Conservation (phyloP, 2,888 invertebrate species). For the Notodonta ziczac region DNA sequence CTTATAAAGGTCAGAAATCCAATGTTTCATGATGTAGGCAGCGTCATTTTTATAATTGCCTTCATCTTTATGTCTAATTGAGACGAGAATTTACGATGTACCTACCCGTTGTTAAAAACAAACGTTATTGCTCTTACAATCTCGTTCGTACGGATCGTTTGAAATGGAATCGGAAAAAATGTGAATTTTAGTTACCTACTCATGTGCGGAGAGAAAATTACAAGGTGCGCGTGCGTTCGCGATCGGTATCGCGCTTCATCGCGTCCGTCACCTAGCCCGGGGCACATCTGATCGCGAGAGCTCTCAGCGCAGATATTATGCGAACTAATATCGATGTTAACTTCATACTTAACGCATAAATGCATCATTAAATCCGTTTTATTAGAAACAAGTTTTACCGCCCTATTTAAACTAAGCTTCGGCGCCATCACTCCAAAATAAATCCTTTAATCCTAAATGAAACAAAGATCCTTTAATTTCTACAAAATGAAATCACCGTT, state of each 20-base stretch:
- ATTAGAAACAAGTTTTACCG: constrained; percentile 7
- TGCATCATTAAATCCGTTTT: constrained; percentile 20
- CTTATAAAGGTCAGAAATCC: constrained; percentile 76
- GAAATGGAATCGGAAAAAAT: constrained; percentile 27
- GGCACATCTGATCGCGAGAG: constrained; percentile 65
- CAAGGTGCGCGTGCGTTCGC: constrained; percentile 47
- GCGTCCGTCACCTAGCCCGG: constrained; percentile 69
- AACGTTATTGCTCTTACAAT: constrained; percentile 35
- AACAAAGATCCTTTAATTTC: constrained; percentile 43
- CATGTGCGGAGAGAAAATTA: constrained; percentile 39
- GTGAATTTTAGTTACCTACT: constrained; percentile 14
- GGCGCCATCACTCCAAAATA: neutral
- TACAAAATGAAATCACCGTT: constrained; percentile 49
- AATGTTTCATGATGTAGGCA: constrained; percentile 57
- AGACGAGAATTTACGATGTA: constrained; percentile 42
- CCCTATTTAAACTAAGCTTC: neutral
- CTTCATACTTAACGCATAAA: constrained; percentile 46
- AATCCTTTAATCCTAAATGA: constrained; percentile 28
- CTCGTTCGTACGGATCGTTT: constrained; percentile 25
- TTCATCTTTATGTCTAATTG: constrained; percentile 47
- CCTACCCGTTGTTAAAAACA: constrained; percentile 41
- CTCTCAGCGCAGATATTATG: constrained; percentile 67
- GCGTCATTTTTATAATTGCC: constrained; percentile 57
- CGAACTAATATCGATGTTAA: constrained; percentile 67
- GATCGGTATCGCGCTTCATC: constrained; percentile 72